A percentile compares a stretch with the other conserved stretches of the same genome.
These are phyloP conservation scores for Monoplex corrugatus DNA, from an alignment of 2,888 invertebrate genomes.

Conservation along the genomic window DNA sequence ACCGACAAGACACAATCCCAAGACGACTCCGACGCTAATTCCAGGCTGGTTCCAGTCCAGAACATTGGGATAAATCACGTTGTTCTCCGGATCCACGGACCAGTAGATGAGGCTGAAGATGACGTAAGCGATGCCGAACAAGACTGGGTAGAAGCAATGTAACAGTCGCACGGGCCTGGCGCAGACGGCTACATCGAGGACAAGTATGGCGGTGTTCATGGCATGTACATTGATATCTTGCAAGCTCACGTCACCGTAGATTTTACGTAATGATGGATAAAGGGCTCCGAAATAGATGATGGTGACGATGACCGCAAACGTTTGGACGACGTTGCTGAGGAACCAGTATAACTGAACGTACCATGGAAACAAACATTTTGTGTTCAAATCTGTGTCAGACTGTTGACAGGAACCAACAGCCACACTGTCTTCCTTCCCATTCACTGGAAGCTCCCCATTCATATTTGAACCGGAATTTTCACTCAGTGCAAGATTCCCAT, in stretches of 20 bases:
- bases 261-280: constrained; percentile 41
- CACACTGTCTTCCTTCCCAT: background rate
- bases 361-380: too few relatives aligned
- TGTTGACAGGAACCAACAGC: background rate
- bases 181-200: constrained; percentile 67
- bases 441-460: too few relatives aligned
- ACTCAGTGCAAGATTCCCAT: too few relatives aligned
- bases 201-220: constrained; percentile 67
- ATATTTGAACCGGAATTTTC: too few relatives aligned
- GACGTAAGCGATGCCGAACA: constrained; percentile 66
- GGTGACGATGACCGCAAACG: constrained; percentile 69
- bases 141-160: constrained; percentile 67
- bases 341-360: constrained; percentile 73
- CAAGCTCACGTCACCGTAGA: constrained; percentile 44
- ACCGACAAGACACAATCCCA: constrained; percentile 58
- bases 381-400: too few relatives aligned
- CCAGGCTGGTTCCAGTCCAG: constrained; percentile 77
- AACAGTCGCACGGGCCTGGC: constrained; percentile 70
- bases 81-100: constrained; percentile 66
- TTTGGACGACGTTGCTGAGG: constrained; percentile 65
- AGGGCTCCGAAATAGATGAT: constrained; percentile 71
- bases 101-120: constrained; percentile 72
- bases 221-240: constrained; percentile 70
- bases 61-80: constrained; percentile 73
- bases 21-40: constrained; percentile 57